Base-by-base conservation (phyloP, 2,888 invertebrate species). In the Drosophila tripunctata region DNA sequence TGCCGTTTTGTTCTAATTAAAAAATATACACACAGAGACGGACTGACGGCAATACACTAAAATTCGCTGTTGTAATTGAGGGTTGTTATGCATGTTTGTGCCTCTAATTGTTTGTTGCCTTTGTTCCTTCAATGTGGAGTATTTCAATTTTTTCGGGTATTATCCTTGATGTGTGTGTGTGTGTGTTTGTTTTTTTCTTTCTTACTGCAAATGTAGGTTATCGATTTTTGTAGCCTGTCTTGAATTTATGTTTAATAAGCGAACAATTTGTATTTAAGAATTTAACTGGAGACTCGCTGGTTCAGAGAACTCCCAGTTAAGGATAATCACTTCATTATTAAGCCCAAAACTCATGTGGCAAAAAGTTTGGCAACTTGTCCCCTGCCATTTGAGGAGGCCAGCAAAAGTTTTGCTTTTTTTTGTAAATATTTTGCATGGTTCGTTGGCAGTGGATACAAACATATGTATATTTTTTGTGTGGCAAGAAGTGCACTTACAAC, bases 121-220 rank as follows among this genome's bases (percentile, higher is more conserved):
- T 82, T 85, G 82, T 75, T 68, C 75, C 27, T 27, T 56, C 57
- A 40, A 24, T 22, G 40, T 33, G 27, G 41, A 38, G 33, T 54
- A 54, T 72, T 67, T 40, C 27, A n/a, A n/a, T 41, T 58, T 52
- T 61, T 52, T 48, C 41, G 58, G 22, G 58, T 41, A 80, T 73
- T 79, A 65, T 69, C 52, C 56, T 36, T 56, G n/a, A n/a, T n/a
- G n/a, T n/a, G 12, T 21, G 47, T 51, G 41, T 38, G 36, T 19
- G 17, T 14, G 30, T 21, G 40, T 38, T 24, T 50, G 22, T 48
- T 66, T 61, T 58, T 36, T 30, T 30, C 21, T 36, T 33, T 30
- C 15, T 14, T 64, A 56, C 55, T 41, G 57, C 12, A 69, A 69
- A 81, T 81, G 87, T 83, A 76, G 83, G 83, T 36, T 87, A 83